Evolutionary conservation across 92 coral and sea anemone genomes (phyloP), one percentile per base, ranked within the genome.

Genomic region (Montipora capitata): DNA sequence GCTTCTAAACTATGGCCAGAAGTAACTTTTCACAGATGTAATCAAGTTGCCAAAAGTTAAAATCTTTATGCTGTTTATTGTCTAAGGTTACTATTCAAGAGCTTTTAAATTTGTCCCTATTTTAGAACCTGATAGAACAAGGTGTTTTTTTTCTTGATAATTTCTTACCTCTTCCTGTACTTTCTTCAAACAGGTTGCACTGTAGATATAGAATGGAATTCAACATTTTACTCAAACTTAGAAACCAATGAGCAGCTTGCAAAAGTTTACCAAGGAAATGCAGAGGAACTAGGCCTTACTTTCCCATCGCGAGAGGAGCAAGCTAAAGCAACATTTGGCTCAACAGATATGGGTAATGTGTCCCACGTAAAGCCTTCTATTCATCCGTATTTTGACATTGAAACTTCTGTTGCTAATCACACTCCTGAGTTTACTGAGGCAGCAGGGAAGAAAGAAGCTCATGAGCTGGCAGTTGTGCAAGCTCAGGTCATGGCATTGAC

Each of bases 341-440:
- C 99, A 10, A 97, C 99, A 18, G 99, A 97, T 84, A 97, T 97
- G 99, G 99, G 99, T 10, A 97, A 97, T 87, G 99, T 97, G 52
- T 97, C 99, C 1, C 98, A 96, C 40, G 82, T 97, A 43, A 96
- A 94, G 76, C 99, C 99, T 4, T 90, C 99, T 18, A 97, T 97
- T 69, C 99, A 97, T 67, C 99, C 99, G 10, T 97, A 68, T 74
- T 97, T 79, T 72, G 93, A 94, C 68, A 93, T 93, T 73, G 95
- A 90, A 57, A 95, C 96, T 42, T 75, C 78, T 64, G 93, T 73
- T 6, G 92, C 96, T 49, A 94, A 94, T n/a, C 99, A 97, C 88
- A 94, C 99, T 0, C 81, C 74, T 9, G 98, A 93, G 40, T 97
- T 97, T 62, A 91, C 96, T n/a, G 90, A 67, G 49, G 94, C 96